Evolutionary conservation across 2,113 vertebrate species (phyloP).

Genomic region (Oryzias woworae): DNA sequence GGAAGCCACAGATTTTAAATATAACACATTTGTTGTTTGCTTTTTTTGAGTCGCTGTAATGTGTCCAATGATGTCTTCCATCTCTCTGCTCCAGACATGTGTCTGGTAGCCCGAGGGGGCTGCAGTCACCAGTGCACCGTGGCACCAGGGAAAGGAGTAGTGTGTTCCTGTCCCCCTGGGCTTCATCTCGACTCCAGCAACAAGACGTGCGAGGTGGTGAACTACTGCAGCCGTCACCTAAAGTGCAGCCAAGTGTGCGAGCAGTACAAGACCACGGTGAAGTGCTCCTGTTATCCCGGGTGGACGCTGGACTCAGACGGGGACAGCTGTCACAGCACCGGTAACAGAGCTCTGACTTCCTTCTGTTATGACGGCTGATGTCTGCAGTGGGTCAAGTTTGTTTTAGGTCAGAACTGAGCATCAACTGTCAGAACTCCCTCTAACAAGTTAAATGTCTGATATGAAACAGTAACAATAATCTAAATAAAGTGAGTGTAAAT

Average conservation of each 20-base stretch:
- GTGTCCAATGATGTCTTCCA: background rate
- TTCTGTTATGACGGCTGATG: conserved; percentile 10
- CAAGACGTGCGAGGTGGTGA: conserved; percentile 90
- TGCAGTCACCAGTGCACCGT: conserved; percentile 95
- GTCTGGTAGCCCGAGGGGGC: conserved; percentile 90
- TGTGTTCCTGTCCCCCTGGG: conserved; percentile 90
- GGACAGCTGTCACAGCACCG: conserved; percentile 88
- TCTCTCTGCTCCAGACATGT: conserved; percentile 81
- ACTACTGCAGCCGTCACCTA: conserved; percentile 90
- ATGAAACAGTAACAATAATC: too few species aligned
- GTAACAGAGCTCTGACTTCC: conserved; percentile 64
- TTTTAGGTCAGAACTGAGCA: background rate
- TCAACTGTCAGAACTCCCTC: background rate
- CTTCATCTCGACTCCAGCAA: conserved; percentile 86
- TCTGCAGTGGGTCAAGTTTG: conserved; percentile 1
- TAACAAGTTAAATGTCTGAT: too few species aligned
- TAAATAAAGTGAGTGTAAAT: too few species aligned
- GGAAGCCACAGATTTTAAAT: too few species aligned
- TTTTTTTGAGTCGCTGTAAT: background rate
- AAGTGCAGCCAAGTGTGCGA: conserved; percentile 96
- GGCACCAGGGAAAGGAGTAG: conserved; percentile 89
- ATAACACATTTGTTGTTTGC: too few species aligned
- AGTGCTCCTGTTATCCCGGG: conserved; percentile 95
- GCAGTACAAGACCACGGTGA: conserved; percentile 92
- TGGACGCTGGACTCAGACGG: conserved; percentile 89